These are phyloP conservation scores for Microtus agrestis DNA, from an alignment of 2,797 vertebrate genomes.

Conservation along the genomic window DNA sequence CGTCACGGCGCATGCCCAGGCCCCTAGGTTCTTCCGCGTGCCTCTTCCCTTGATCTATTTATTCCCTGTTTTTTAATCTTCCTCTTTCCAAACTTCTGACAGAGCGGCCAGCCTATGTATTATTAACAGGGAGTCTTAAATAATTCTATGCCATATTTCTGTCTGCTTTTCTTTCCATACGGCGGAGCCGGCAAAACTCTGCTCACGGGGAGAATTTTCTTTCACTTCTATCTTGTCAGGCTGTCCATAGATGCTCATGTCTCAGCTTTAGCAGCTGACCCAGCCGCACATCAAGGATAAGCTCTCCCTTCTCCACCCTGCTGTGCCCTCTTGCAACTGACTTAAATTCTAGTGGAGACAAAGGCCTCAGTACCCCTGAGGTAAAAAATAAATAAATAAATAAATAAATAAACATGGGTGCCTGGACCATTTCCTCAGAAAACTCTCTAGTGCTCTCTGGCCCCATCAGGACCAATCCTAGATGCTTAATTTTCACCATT, in stretches of 20 bases:
- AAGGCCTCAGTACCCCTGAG: not conserved
- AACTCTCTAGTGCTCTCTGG: not conserved
- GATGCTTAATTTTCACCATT: not conserved
- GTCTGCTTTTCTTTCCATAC: not conserved
- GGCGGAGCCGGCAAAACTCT: not conserved
- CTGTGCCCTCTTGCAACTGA: not conserved
- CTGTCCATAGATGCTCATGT: not conserved
- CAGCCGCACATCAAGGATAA: not conserved
- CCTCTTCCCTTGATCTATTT: not conserved
- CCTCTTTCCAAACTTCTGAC: conserved; percentile 3
- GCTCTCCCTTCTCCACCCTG: not conserved
- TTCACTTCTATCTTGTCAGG: not conserved
- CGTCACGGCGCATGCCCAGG: not conserved
- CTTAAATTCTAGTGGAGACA: not conserved
- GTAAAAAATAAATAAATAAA: too few species aligned
- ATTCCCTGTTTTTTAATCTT: not conserved
- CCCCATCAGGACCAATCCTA: not conserved
- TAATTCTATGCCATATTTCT: not conserved
- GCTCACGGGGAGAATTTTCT: not conserved
- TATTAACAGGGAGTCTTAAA: not conserved
- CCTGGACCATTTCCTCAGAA: not conserved
- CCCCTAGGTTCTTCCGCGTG: not conserved
- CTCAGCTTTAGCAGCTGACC: not conserved
- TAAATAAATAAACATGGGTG: too few species aligned
- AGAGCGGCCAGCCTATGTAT: not conserved